Evolutionary conservation across 2,113 vertebrate genomes (phyloP), one percentile per base, ranked within the genome.

Genomic region (Elephantulus edwardii): DNA sequence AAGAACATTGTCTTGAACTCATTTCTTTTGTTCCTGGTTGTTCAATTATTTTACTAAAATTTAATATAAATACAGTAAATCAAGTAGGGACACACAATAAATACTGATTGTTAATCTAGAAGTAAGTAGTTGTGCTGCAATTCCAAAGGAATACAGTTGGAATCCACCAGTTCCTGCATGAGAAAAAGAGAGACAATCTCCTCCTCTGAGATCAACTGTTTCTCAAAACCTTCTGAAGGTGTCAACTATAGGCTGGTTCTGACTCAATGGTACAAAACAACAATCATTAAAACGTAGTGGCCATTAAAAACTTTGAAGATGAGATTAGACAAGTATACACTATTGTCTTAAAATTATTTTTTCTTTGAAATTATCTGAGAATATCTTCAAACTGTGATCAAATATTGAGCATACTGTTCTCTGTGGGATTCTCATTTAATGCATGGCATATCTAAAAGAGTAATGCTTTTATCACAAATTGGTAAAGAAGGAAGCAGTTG

Each of bases 361-460:
- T 79, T 77, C 82, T 83, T 76, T 89, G 70, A 95, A 86, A 62
- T 48, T 75, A 90, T 81, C 28, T 86, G 88, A 70, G 48, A 95
- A 86, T 91, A 88, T 50, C 83, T 95, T 95, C 90, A 93, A 93
- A 95, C 93, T 93, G 80, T 94, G 91, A 90, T 79, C 90, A 94
- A 92, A 93, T 88, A 94, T 75, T 91, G 74, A 91, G 46, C 77
- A 83, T 89, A 86, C 62, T 86, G 88, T 92, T 89, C 93, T 86
- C 93, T 70, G 90, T 93, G 88, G 88, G 91, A 90, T 83, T 88
- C 79, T 84, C 60, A 93, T 84, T 92, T 87, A 86, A 86, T 81
- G 90, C 86, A 71, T 6, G 38, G 71, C 22, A 58, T 81, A 95
- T 81, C 54, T 80, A 33, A 91, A 93, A 94, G 56, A 33, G 11